Percentiles rank a stretch among this genome's conserved stretches.
Evolutionary conservation across 2,797 vertebrate genomes (phyloP).

Genomic region (Sebastes kiyomatsui): DNA sequence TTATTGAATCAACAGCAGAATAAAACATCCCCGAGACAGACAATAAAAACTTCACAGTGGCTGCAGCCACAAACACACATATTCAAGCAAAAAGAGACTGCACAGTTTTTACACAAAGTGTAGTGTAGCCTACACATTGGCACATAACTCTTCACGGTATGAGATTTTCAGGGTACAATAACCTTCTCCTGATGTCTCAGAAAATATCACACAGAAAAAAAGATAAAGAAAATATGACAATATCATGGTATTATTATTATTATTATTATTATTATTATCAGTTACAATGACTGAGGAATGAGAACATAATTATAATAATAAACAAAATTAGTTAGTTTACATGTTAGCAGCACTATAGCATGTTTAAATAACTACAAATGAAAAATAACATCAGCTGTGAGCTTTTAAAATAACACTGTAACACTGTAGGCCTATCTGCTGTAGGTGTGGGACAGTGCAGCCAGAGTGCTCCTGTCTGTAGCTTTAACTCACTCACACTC

Average conservation of each 20-base stretch:
- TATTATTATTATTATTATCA: not conserved
- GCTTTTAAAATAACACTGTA: not conserved
- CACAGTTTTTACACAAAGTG: not conserved
- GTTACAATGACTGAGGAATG: not conserved
- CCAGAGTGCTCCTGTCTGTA: not conserved
- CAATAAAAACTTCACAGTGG: not conserved
- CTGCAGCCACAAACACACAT: not conserved
- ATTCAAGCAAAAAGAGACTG: not conserved
- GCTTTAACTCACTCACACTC: not conserved
- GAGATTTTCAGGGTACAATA: too few species aligned
- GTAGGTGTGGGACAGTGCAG: not conserved
- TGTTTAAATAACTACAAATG: not conserved
- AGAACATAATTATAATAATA: not conserved
- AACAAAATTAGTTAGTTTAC: not conserved
- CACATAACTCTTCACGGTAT: too few species aligned
- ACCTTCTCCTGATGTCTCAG: too few species aligned
- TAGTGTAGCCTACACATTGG: not conserved
- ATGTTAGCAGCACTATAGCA: not conserved
- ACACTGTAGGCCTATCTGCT: fast-evolving
- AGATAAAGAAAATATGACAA: not conserved
- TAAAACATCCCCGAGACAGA: not conserved
- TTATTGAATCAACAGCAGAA: not conserved
- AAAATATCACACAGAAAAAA: too few species aligned
- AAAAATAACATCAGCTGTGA: not conserved
- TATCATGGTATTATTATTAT: not conserved